A percentile compares a stretch with the other conserved stretches of the same genome.
phyloP scores from a whole-genome alignment of 53 echinoderm and acorn worm genomes.

The Luidia sarsii region DNA sequence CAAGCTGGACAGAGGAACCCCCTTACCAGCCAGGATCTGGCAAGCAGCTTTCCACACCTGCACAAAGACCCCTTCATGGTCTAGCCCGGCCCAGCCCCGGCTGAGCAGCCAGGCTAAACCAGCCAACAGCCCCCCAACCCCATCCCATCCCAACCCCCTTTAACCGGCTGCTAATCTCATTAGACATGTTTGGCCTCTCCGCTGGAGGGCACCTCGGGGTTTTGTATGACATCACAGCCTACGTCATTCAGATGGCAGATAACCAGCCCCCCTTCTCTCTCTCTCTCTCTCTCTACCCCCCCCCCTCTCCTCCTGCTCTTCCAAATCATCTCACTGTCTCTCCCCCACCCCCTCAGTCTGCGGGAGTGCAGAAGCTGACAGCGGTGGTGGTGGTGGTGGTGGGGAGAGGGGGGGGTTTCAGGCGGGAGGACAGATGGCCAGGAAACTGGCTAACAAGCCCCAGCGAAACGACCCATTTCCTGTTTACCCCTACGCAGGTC shows the following conservation, averaged over 20 bases:
- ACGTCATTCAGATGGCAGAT: slow-evolving; percentile 48
- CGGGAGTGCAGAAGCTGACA: no score
- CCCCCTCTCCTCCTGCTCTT: no score
- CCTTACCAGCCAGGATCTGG: neutral
- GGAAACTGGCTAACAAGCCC: slow-evolving; percentile 49
- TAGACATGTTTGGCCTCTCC: neutral
- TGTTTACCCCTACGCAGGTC: slow-evolving; percentile 42
- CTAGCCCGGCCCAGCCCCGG: neutral
- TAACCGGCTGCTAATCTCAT: slow-evolving; percentile 17
- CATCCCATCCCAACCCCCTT: neutral
- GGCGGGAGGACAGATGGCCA: slow-evolving; percentile 36
- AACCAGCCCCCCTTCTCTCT: no score
- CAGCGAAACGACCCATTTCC: slow-evolving; percentile 57
- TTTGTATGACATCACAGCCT: slow-evolving; percentile 46
- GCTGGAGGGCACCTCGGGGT: neutral
- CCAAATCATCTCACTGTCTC: no score
- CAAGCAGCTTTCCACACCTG: neutral
- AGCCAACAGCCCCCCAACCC: no score
- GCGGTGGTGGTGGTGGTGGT: neutral
- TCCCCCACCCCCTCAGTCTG: no score
- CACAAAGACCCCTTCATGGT: neutral
- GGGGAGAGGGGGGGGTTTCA: neutral
- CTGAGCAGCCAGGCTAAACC: no score
- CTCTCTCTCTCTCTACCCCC: no score
- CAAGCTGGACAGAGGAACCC: neutral